Base-by-base conservation (phyloP, 2,113 vertebrate genomes). In the Tupaia tana region DNA sequence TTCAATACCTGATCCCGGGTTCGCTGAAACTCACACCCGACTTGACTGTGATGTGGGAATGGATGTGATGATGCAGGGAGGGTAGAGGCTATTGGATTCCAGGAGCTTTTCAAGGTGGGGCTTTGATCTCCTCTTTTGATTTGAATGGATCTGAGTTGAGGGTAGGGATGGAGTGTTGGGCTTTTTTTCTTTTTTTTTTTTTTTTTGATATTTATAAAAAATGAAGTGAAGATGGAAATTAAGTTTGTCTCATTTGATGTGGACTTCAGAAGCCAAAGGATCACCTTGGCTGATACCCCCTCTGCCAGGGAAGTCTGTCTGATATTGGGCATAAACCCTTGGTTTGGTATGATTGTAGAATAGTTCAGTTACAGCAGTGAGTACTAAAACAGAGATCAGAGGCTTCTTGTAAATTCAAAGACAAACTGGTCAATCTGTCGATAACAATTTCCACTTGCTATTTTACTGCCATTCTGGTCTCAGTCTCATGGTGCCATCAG, bases 71-170 rank as follows among this genome's bases (percentile, higher is more conserved):
- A 98, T 97, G 97, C 86, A 97, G 96, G 11, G 19, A 59, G 97
- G 98, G 98, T 97, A 97, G 97, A 98, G 97, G 97, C 97, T 98
- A 98, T 97, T 99, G 97, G 98, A 97, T 98, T 99, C 98, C 98
- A 96, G 96, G 97, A 98, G 98, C 98, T 98, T 97, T 97, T 97
- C 92, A 98, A 98, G 92, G 56, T 56, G 15, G n/a, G 18, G 86
- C 97, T 96, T 98, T 97, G 93, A 97, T 98, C 96, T 97, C 90
- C 7, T 59, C 93, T 71, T 97, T 97, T 96, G 91, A 97, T 93
- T 97, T 96, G 92, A 98, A 74, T 70, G 31, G 0, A 1, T 67
- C 14, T 27, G 80, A 91, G 93, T 66, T 58, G 59, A 25, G 6
- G 7, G 6, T 54, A 11, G 24, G 4, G 20, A 7, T 27, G 29